phyloP scores from a whole-genome alignment of 2,888 invertebrate genomes.

The Caenorhabditis drosophilae region DNA sequence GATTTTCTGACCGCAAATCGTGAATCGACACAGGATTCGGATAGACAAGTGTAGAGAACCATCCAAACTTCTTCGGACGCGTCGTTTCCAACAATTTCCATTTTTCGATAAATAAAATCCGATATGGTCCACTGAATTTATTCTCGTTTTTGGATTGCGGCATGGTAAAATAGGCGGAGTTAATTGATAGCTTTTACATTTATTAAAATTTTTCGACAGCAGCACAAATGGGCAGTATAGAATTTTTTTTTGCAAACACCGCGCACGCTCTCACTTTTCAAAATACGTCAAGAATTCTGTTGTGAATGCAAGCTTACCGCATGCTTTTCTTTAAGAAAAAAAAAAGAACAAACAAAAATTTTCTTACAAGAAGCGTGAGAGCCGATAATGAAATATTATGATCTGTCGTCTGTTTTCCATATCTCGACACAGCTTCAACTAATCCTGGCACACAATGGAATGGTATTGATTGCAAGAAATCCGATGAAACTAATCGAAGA shows the following conservation, averaged over 20 bases:
- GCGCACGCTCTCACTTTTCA: too few relatives aligned
- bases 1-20: slow-evolving; percentile 90
- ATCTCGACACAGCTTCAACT: slow-evolving; percentile 88
- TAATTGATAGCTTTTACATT: too few relatives aligned
- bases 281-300: too few relatives aligned
- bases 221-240: too few relatives aligned
- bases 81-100: slow-evolving; percentile 39
- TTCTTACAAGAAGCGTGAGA: slow-evolving; percentile 82
- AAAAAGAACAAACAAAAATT: too few relatives aligned
- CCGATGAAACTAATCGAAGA: slow-evolving; percentile 88
- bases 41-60: slow-evolving; percentile 70
- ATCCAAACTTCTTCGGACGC: slow-evolving; percentile 66
- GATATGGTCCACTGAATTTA: slow-evolving; percentile 91
- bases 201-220: too few relatives aligned
- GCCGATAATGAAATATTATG: slow-evolving; percentile 95
- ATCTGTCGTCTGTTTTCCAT: slow-evolving; percentile 93
- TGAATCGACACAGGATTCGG: slow-evolving; percentile 84
- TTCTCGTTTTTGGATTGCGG: neutral
- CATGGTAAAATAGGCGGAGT: neutral
- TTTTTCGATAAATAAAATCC: slow-evolving; percentile 76
- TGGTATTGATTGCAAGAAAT: slow-evolving; percentile 89
- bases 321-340: too few relatives aligned
- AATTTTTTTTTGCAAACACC: too few relatives aligned
- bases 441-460: slow-evolving; percentile 79
- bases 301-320: too few relatives aligned